Evolutionary conservation across 2,797 vertebrate species (phyloP).

Genomic region (Macropus fuliginosus): DNA sequence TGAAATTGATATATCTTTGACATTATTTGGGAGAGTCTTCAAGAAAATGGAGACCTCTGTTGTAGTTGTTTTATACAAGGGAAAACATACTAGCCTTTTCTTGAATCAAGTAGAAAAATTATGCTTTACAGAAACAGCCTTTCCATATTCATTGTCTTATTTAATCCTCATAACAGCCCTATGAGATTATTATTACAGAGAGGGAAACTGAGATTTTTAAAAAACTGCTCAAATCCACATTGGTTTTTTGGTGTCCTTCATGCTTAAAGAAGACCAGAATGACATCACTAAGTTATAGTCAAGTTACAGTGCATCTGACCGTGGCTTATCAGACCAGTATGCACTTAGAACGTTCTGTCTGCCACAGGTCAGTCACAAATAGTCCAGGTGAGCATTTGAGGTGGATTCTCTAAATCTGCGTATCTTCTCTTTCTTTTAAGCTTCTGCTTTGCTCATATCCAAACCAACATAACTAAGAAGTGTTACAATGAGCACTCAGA

Average conservation of each 20-base stretch:
- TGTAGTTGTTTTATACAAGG: background rate
- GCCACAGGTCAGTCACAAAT: no score
- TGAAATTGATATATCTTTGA: background rate
- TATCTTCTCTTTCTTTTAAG: no score
- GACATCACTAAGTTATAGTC: no score
- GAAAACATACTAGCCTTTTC: background rate
- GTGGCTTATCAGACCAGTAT: no score
- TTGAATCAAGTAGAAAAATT: background rate
- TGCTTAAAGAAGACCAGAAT: no score
- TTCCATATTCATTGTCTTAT: background rate
- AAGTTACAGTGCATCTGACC: no score
- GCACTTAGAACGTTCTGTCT: no score
- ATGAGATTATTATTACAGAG: background rate
- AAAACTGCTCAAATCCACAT: no score
- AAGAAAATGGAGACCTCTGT: background rate
- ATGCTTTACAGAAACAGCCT: background rate
- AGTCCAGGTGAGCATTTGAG: no score
- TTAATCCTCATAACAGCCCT: conserved; percentile 6
- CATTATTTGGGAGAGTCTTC: background rate
- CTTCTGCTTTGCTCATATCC: no score
- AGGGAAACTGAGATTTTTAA: conserved; percentile 7
- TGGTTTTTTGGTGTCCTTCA: no score
- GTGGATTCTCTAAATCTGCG: no score
- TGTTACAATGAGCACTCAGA: background rate
- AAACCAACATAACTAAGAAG: background rate